Evolutionary conservation across 2,797 vertebrate species (phyloP).

Genomic region (Acanthurus lineatus): DNA sequence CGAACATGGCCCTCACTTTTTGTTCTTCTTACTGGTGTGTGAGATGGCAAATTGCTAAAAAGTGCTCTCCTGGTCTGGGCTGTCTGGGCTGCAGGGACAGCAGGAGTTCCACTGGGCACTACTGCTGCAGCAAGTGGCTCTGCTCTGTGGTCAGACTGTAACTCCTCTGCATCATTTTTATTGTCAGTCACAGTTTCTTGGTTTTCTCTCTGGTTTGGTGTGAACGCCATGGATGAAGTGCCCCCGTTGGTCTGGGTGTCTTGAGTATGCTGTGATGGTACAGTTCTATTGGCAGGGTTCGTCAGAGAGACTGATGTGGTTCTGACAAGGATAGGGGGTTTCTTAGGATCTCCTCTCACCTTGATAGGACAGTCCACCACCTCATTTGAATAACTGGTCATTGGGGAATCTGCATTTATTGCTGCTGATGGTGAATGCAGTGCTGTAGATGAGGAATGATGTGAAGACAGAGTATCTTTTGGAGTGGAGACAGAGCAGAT

Average conservation of each 20-base stretch:
- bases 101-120: conserved; percentile 8
- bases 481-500: conserved; percentile 66
- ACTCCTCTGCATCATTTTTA: conserved; percentile 10
- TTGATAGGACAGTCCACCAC: conserved; percentile 42
- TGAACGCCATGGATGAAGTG: conserved; percentile 29
- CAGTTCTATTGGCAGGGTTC: conserved; percentile 25
- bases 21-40: conserved; percentile 78
- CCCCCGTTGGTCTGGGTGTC: conserved; percentile 6
- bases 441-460: conserved; percentile 22
- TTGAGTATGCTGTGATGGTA: conserved; percentile 18
- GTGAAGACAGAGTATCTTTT: conserved; percentile 51
- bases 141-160: conserved; percentile 28
- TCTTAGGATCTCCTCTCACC: conserved; percentile 41
- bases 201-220: conserved; percentile 24
- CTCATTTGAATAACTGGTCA: conserved; percentile 14
- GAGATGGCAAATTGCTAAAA: conserved; percentile 64
- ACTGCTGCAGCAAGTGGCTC: conserved; percentile 17
- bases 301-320: conserved; percentile 6
- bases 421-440: conserved; percentile 59
- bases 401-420: conserved; percentile 54
- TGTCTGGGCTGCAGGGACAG: conserved; percentile 32
- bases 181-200: conserved; percentile 17
- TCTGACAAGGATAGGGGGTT: conserved; percentile 34
- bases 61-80: conserved; percentile 58
- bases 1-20: conserved; percentile 86